Evolutionary conservation across 2,888 invertebrate genomes (phyloP).

Genomic region (Hyposoter dolosus): DNA sequence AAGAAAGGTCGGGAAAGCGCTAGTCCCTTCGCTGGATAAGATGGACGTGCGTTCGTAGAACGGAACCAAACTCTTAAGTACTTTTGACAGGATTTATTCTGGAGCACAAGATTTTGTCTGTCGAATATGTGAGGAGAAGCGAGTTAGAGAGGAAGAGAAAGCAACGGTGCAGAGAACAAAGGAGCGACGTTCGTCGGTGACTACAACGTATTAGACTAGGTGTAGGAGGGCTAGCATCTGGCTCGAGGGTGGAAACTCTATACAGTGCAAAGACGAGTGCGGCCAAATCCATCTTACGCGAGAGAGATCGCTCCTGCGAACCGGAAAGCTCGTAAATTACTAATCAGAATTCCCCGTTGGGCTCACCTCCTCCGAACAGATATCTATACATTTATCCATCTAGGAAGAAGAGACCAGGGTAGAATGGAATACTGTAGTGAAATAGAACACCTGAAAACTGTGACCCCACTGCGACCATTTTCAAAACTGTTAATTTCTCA

Average conservation of each 20-base stretch:
- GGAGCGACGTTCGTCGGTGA: constrained; percentile 22
- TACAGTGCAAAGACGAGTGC: constrained; percentile 56
- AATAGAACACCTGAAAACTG: background rate
- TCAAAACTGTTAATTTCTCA: background rate
- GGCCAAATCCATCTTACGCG: constrained; percentile 63
- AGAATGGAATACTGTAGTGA: constrained; percentile 2
- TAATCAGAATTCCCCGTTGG: constrained; percentile 80
- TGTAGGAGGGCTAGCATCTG: constrained; percentile 46
- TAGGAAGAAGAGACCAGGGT: background rate
- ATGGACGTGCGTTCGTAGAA: constrained; percentile 67
- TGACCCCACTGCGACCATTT: background rate
- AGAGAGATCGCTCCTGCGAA: constrained; percentile 69
- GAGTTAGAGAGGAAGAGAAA: background rate
- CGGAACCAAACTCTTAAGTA: constrained; percentile 80
- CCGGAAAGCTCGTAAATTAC: constrained; percentile 82
- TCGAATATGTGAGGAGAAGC: background rate
- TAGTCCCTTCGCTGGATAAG: constrained; percentile 67
- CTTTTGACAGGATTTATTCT: constrained; percentile 82
- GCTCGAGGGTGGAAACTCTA: constrained; percentile 47
- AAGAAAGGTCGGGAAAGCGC: constrained; percentile 5
- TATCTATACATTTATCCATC: constrained; percentile 4
- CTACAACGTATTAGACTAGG: constrained; percentile 26
- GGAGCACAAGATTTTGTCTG: constrained; percentile 31
- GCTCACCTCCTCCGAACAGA: constrained; percentile 17
- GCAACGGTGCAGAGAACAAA: constrained; percentile 34